Evolutionary conservation across 1,140 invertebrate species (phyloP).

Genomic region (Mamestra configurata): DNA sequence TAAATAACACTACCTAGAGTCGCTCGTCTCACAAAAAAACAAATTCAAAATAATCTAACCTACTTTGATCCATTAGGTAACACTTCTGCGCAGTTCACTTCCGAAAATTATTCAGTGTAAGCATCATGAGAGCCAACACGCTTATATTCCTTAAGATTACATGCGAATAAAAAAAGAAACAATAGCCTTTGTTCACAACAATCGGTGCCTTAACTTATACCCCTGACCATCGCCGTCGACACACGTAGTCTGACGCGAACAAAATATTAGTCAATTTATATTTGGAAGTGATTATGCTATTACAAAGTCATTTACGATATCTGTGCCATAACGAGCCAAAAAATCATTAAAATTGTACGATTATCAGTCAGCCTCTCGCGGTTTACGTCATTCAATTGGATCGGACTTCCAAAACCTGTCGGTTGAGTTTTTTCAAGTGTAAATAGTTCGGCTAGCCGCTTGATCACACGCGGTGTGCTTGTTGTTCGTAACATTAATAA

Average conservation of each 20-base stretch:
- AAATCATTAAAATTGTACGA: constrained; percentile 39
- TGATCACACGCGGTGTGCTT: constrained; percentile 62
- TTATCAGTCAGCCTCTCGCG: constrained; percentile 43
- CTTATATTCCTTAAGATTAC: constrained; percentile 56
- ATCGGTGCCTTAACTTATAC: constrained; percentile 69
- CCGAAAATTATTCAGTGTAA: constrained; percentile 51
- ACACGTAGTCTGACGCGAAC: constrained; percentile 55
- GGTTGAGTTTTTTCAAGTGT: constrained; percentile 77
- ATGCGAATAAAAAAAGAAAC: constrained; percentile 77
- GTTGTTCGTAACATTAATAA: constrained; percentile 55
- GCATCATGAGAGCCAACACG: constrained; percentile 56
- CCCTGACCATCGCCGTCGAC: constrained; percentile 61
- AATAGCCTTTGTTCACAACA: constrained; percentile 82
- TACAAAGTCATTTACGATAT: constrained; percentile 20
- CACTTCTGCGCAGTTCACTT: constrained; percentile 55
- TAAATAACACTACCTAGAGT: constrained; percentile 14
- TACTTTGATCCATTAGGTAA: constrained; percentile 59
- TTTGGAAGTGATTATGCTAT: constrained; percentile 14
- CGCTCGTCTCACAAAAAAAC: constrained; percentile 37
- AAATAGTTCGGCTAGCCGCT: constrained; percentile 74
- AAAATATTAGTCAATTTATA: constrained; percentile 2
- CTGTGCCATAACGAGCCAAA: constrained; percentile 8
- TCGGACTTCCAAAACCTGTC: constrained; percentile 74
- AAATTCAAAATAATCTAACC: constrained; percentile 46
- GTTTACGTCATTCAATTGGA: constrained; percentile 76